phyloP scores from a whole-genome alignment of 1,140 invertebrate genomes.

The Orussus abietinus region DNA sequence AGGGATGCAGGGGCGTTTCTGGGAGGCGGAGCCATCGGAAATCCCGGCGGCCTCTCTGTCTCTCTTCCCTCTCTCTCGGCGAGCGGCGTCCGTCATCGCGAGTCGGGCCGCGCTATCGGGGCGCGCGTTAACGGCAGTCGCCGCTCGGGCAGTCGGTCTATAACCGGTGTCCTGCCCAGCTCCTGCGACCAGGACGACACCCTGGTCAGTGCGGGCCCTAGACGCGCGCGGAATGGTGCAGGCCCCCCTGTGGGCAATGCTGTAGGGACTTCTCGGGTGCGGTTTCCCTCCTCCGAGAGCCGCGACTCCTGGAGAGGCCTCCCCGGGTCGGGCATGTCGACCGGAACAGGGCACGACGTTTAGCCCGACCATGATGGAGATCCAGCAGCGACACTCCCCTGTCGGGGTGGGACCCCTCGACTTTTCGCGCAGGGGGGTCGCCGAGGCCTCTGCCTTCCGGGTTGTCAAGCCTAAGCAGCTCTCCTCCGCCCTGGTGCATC shows the following conservation, averaged over 20 bases:
- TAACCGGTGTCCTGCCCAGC: constrained; percentile 35
- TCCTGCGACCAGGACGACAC: no score
- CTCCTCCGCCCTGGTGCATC: constrained; percentile 30
- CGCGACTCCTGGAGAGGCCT: no score
- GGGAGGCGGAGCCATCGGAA: constrained; percentile 35
- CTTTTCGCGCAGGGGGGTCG: constrained; percentile 49
- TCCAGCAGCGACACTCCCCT: constrained; percentile 51
- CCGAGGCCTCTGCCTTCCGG: constrained; percentile 48
- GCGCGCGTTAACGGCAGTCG: constrained; percentile 48
- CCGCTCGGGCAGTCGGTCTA: constrained; percentile 41
- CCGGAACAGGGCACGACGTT: constrained; percentile 1
- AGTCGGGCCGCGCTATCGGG: constrained; percentile 37
- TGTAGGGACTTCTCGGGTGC: no score
- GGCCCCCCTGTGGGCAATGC: no score
- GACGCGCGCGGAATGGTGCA: neutral
- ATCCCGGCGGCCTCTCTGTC: constrained; percentile 29
- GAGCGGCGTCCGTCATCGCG: constrained; percentile 37
- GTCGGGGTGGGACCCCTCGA: constrained; percentile 49
- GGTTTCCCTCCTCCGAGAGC: no score
- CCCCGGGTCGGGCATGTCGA: no score
- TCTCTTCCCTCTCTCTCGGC: constrained; percentile 3
- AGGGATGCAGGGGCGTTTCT: constrained; percentile 24
- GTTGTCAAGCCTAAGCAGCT: constrained; percentile 50
- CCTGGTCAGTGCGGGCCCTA: neutral
- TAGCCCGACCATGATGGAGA: constrained; percentile 44